phyloP scores from a whole-genome alignment of 2,888 invertebrate species.

The Phortica magna region DNA sequence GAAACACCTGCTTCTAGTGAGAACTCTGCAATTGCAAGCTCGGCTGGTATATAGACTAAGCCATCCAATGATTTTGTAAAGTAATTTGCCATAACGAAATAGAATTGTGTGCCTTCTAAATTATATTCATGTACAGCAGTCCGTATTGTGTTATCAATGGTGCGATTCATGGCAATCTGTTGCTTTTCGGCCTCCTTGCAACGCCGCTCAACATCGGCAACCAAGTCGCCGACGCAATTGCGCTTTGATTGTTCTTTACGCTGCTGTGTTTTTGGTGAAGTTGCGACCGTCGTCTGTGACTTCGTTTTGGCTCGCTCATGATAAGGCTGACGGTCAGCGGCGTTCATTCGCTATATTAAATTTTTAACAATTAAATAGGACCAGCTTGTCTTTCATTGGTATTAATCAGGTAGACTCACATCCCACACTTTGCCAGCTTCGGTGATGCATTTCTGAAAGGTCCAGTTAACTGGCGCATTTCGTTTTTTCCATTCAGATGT shows the following conservation, averaged over 20 bases:
- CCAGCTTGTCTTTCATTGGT: not conserved
- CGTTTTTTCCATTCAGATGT: not conserved
- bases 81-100: slow-evolving; percentile 44
- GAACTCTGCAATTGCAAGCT: slow-evolving; percentile 40
- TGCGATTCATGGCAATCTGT: not conserved
- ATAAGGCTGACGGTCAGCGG: slow-evolving; percentile 4
- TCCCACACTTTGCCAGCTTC: slow-evolving; percentile 13
- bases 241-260: not conserved
- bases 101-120: slow-evolving; percentile 37
- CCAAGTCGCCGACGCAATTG: not conserved
- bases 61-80: slow-evolving; percentile 6
- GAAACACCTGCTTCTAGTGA: slow-evolving; percentile 39
- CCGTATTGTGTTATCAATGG: slow-evolving; percentile 36
- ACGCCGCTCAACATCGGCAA: not conserved
- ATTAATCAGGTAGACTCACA: not conserved
- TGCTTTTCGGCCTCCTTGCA: not conserved
- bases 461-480: slow-evolving; percentile 1
- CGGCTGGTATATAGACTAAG: slow-evolving; percentile 33
- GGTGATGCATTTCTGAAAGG: not conserved
- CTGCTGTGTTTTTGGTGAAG: not conserved
- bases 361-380: not conserved
- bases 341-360: slow-evolving; percentile 29
- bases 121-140: not conserved
- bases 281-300: too few relatives aligned
- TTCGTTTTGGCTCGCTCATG: not conserved